Conservation (phyloP, 1,140 invertebrate genomes). For the Psix sp. region DNA sequence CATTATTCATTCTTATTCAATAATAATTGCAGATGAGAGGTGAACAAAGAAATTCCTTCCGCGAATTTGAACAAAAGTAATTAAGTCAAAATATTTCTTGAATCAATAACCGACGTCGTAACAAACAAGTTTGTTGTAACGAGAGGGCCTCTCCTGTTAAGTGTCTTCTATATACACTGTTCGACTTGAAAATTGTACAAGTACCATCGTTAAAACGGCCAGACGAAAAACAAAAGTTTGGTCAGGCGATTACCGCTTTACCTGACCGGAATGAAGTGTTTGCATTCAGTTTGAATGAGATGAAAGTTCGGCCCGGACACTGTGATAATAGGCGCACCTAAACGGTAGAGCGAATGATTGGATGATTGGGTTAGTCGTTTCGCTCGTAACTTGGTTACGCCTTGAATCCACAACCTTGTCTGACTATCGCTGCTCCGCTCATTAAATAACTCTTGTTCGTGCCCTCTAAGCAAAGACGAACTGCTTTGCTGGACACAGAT, state of each 20-base stretch:
- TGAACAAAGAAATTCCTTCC: no score
- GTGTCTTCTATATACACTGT: no score
- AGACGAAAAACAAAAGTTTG: constrained; percentile 33
- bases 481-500: constrained; percentile 40
- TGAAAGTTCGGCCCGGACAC: constrained; percentile 24
- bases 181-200: background rate
- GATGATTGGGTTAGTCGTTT: constrained; percentile 62
- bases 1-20: no score
- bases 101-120: no score
- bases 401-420: constrained; percentile 58
- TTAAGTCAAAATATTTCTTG: no score
- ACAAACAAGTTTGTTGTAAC: no score
- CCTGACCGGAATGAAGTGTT: constrained; percentile 55
- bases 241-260: constrained; percentile 35
- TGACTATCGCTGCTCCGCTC: constrained; percentile 27
- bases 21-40: no score
- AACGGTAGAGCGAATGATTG: constrained; percentile 58
- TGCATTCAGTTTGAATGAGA: constrained; percentile 33
- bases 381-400: constrained; percentile 60
- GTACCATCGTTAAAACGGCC: constrained; percentile 11
- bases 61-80: no score
- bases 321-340: constrained; percentile 38
- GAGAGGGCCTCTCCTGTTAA: no score
- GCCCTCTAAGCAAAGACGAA: constrained; percentile 33
- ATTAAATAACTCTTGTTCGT: constrained; percentile 42